Evolutionary conservation across 2,113 vertebrate species (phyloP), one percentile per base, ranked within the genome.

Genomic region (Gobio gobio): DNA sequence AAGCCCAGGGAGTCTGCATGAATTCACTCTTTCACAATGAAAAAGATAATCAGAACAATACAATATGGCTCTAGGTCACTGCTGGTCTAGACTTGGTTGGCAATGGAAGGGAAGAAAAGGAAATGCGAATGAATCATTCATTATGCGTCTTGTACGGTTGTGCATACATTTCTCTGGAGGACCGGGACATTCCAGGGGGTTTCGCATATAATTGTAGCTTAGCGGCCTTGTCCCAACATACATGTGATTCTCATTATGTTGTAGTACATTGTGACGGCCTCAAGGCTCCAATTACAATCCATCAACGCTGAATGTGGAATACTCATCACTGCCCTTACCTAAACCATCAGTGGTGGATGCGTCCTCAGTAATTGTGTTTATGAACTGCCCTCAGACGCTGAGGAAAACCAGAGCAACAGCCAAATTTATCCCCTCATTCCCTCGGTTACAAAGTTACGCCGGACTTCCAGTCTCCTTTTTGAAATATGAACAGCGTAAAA

Each of bases 21-120:
- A 89, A 90, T 86, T 88, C 88, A 89, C 29, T 66, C 85, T 88
- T 91, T 90, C 85, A 88, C 56, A 84, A 88, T 87, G 54, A 83
- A 88, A 89, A 12, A 90, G 49, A 89, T 76, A 33, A 82, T 66
- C 81, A 79, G 76, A 82, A 3, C 3, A 82, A 89, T 45, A 89
- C 29, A 85, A 77, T 84, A 36, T 83, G 78, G 75, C 47, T 85
- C 24, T 77, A 76, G 83, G 79, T 89, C 78, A 81, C 29, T 85
- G 70, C 29, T 85, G 70, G 66, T 89, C 83, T 84, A 85, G 82
- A 88, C 87, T 88, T 82, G 14, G 70, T 36, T 80, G 72, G 86
- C 84, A 86, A 45, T 75, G 33, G 51, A 81, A 85, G 61, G 64
- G 63, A 73, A 88, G 66, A 61, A 83, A 75, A 63, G 66, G 64